Evolutionary conservation across 92 coral and sea anemone species (phyloP), one percentile per base, ranked within the genome.

Genomic region (Ricordea florida): DNA sequence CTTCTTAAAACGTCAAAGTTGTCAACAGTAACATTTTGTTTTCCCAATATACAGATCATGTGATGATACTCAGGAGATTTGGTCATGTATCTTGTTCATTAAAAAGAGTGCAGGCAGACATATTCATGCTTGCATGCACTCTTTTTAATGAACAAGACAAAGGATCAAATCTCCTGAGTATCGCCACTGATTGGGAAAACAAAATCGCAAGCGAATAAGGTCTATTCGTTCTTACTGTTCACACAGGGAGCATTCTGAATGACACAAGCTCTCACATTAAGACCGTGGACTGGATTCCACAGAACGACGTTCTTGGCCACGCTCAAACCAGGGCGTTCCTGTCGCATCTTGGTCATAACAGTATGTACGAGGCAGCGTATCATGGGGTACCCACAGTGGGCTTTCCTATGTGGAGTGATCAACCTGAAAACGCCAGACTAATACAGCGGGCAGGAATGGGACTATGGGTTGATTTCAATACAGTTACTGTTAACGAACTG

Each of bases 301-400:
- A 81, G 47, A 87, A 87, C 25, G 92, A 87, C 38, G 51, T 87
- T 18, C 76, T 86, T 11, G 91, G 87, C 13, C 91, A 86, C 25
- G 65, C 57, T 13, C 51, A 80, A 48, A 86, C 87, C 2, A 62
- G 58, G 23, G 32, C 66, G 30, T 86, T 86, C 17, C 57, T 80
- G 1, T 73, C 91, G 14, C 91, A 86, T 23, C 23, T 73, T 30
- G 92, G 92, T 0, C 46, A 51, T 21, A 74, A 81, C 77, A 73
- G 92, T 21, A 40, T 79, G 31, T 48, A 77, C 25, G 91, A 86
- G 49, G 78, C 91, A 0, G 83, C 80, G 2, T 86, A 80, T 31
- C 87, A 86, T 44, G 91, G 83, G 8, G 80, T 80, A 5, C 91
- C 91, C 13, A 18, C 80, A 37, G 47, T 86, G 0, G 85, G 80